Base-by-base conservation (phyloP, 53 echinoderm and acorn worm species). In the Crossaster papposus region DNA sequence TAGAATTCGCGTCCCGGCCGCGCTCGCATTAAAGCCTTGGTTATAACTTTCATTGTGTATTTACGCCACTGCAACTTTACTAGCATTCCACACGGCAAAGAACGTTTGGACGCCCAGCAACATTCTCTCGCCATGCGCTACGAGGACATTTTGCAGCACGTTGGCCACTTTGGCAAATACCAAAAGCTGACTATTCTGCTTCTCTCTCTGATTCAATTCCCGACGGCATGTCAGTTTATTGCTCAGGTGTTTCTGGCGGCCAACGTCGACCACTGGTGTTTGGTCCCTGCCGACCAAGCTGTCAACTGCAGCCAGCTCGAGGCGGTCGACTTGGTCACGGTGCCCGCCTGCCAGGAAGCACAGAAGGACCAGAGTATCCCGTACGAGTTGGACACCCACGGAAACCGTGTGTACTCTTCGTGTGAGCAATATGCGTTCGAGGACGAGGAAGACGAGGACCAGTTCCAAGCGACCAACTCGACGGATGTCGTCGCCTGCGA, bases 241-340 rank as follows among this genome's bases (percentile, higher is more conserved):
- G 78, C 32, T 20, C 92, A 88, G 34, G 89, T 92, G 5, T 92
- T 92, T 79, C 50, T 89, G 30, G 92, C 89, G 10, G 89, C 88
- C 20, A 3, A 10, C 20, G 71, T 72, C 22, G 92, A 89, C 37
- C 92, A 92, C 36, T 92, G 92, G 92, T 92, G 92, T 51, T 9
- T 65, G 32, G 72, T 79, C 14, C 35, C 73, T 3, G 44, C 33
- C 54, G 70, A 68, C 35, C 23, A 31, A 20, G 70, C 70, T 17
- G 65, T 35, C 52, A 83, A 90, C 84, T 92, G 92, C 44, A 75
- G 44, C 54, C 14, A 9, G n/a, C 30, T 31, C 14, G 28, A 70
- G 23, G n/a, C n/a, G n/a, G n/a, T 31, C 14, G 28, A 70, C 14
- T 6, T 17, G 0, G 63, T 38, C 38, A 17, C 71, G 20, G 30